These are phyloP conservation scores for Diachasmimorpha longicaudata DNA, from an alignment of 1,140 invertebrate species.

Conservation along the genomic window DNA sequence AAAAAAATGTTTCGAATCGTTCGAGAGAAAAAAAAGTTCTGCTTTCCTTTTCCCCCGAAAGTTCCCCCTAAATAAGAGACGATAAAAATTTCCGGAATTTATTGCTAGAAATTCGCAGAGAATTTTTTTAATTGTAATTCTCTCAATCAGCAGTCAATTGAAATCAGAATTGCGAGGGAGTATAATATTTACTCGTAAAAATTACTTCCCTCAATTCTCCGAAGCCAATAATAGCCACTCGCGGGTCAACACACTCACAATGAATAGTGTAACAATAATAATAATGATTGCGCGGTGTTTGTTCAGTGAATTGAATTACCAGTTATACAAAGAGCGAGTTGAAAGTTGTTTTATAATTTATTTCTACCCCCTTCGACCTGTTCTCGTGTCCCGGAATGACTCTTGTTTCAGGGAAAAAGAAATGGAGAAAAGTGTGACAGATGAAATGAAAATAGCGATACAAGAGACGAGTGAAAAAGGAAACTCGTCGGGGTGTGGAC, in stretches of 20 bases:
- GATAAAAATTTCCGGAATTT: too few relatives aligned
- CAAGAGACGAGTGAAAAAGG: background rate
- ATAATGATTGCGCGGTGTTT: background rate
- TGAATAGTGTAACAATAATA: background rate
- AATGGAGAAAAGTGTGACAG: background rate
- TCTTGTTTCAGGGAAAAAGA: too few relatives aligned
- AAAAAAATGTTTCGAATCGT: background rate
- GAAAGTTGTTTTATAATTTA: slow-evolving; percentile 1
- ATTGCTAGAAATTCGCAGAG: too few relatives aligned
- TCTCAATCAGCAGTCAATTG: too few relatives aligned
- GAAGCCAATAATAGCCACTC: background rate
- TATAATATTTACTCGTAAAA: background rate
- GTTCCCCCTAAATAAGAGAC: too few relatives aligned
- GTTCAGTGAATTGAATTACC: slow-evolving; percentile 9
- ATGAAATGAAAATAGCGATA: background rate
- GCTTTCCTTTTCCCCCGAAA: background rate
- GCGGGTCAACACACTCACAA: background rate
- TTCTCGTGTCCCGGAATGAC: background rate
- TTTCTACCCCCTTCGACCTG: background rate
- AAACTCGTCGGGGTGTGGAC: background rate
- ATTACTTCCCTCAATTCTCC: background rate
- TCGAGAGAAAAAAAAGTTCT: background rate
- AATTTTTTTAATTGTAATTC: too few relatives aligned
- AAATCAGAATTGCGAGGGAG: background rate
- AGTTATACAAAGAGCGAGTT: slow-evolving; percentile 9